Evolutionary conservation across 2,113 vertebrate genomes (phyloP), one percentile per base, ranked within the genome.

Genomic region (Thamnophis sirtalis): DNA sequence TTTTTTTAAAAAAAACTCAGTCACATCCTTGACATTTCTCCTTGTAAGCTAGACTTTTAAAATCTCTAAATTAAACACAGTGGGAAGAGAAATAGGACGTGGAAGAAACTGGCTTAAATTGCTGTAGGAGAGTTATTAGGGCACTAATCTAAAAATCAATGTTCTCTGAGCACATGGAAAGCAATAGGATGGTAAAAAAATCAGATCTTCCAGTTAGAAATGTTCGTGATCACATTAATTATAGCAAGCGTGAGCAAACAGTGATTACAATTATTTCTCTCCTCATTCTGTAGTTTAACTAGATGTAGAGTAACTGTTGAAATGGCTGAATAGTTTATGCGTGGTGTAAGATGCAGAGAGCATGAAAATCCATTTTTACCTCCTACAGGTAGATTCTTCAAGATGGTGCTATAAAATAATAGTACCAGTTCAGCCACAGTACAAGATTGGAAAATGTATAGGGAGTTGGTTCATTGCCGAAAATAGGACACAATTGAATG

Each of bases 71-170:
- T 48, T 91, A 95, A 93, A 92, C 50, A 87, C n/a, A 90, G 88
- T 49, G 94, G 56, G 19, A 93, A 51, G 84, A 95, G 93, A 89
- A 91, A 50, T 88, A 94, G 38, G 92, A 73, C 85, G 84, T 94
- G 24, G 94, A 48, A 93, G n/a, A 17, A 93, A 2, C 4, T 93
- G 63, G 93, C 86, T 95, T 95, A 92, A 89, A 1, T 80, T 96
- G 68, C 15, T 93, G 63, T 4, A 93, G 21, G 58, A 43, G 7
- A 50, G 51, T 91, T 90, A 91, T 94, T 95, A 92, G 22, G 21
- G 15, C 89, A 84, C 48, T 94, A 94, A 91, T 94, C 88, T 94
- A 90, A 95, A 96, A 94, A 89, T 91, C 43, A 91, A 28, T 92
- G 17, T 58, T 43, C n/a, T 93, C 55, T 92, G 43, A 33, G 19